These are phyloP conservation scores for Actinostola sp. DNA, from an alignment of 92 coral and sea anemone genomes.

Conservation along the genomic window DNA sequence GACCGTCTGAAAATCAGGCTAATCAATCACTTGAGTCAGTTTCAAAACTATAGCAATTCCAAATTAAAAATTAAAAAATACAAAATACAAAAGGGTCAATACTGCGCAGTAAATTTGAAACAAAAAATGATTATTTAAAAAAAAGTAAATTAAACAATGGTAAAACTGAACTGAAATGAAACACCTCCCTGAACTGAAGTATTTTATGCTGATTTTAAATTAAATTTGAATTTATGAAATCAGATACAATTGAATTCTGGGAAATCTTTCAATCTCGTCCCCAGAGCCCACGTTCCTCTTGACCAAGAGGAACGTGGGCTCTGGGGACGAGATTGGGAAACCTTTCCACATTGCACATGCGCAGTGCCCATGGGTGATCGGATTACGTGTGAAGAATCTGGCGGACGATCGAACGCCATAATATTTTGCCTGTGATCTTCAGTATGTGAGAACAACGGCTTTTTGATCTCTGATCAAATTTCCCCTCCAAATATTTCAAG, in stretches of 20 bases:
- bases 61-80: too few species aligned
- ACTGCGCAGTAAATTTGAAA: too few species aligned
- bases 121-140: too few species aligned
- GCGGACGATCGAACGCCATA: conserved; percentile 34
- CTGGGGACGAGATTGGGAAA: neutral
- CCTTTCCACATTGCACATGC: conserved; percentile 1
- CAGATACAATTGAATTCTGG: neutral
- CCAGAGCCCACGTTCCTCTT: neutral
- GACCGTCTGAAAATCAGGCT: too few species aligned
- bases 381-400: conserved; percentile 34
- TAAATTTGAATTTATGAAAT: neutral
- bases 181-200: too few species aligned
- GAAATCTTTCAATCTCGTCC: neutral
- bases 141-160: too few species aligned
- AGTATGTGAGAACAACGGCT: conserved; percentile 25
- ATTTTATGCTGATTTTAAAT: too few species aligned
- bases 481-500: neutral
- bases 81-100: too few species aligned
- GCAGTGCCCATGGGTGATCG: conserved; percentile 31
- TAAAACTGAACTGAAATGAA: too few species aligned
- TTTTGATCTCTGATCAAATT: conserved; percentile 29
- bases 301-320: neutral
- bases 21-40: too few species aligned
- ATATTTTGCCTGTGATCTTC: neutral
- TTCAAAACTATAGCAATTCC: too few species aligned